Conservation (phyloP, 2,797 vertebrate species). For the Hypotaenidia philippensis region DNA sequence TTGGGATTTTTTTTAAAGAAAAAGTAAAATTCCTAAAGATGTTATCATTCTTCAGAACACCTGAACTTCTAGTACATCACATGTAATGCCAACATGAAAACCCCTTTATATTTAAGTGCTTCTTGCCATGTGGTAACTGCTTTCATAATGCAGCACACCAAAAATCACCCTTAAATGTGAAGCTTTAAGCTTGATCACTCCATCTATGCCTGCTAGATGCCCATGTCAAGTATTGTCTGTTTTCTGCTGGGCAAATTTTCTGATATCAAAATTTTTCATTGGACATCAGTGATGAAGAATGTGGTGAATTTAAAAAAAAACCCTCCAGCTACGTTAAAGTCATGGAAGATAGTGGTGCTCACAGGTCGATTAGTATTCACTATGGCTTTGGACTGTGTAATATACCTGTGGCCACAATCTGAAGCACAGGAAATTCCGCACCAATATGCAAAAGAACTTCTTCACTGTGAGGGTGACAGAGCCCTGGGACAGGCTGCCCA, state of each 20-base stretch:
- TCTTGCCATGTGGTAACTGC: not conserved
- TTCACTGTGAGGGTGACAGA: too few relatives aligned
- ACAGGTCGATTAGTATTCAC: not conserved
- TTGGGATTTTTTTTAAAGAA: not conserved
- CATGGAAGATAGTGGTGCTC: not conserved
- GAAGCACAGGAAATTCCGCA: too few relatives aligned
- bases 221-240: not conserved
- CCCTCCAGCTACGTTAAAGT: not conserved
- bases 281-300: not conserved
- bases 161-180: not conserved
- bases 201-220: not conserved
- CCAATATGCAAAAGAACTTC: too few relatives aligned
- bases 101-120: not conserved
- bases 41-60: not conserved
- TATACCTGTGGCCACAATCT: too few relatives aligned
- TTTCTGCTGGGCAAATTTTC: not conserved
- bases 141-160: accelerated
- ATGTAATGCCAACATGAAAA: not conserved
- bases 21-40: not conserved
- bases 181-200: not conserved
- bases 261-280: not conserved
- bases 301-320: not conserved
- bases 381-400: not conserved
- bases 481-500: too few relatives aligned
- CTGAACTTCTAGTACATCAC: not conserved